Conservation (phyloP, 2,113 vertebrate genomes). For the Numenius arquata region DNA sequence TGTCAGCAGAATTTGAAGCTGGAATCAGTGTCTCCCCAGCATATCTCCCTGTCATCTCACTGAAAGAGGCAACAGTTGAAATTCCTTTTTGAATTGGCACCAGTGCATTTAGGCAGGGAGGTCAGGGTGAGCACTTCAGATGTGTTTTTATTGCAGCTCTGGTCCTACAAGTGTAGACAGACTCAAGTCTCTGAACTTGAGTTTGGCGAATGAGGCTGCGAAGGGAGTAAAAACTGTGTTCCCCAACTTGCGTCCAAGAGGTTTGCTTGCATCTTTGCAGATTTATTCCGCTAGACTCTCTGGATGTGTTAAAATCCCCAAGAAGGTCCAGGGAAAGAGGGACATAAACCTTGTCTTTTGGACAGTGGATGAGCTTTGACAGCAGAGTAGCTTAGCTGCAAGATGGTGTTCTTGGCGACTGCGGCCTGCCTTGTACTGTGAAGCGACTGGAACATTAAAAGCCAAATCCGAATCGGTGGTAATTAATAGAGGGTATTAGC, state of each 20-base stretch:
- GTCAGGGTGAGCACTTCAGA: neutral
- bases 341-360: neutral
- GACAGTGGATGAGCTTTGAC: neutral
- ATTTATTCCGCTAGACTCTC: neutral
- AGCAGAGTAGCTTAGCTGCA: neutral
- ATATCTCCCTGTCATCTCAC: neutral
- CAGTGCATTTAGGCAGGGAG: neutral
- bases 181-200: neutral
- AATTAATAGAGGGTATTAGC: neutral
- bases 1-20: neutral
- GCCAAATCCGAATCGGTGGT: neutral
- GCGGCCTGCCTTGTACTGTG: neutral
- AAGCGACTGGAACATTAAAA: neutral
- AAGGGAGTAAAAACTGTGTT: neutral
- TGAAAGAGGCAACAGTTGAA: neutral
- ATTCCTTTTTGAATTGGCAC: neutral
- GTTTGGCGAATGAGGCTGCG: neutral
- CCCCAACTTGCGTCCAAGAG: fast-evolving
- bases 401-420: fast-evolving
- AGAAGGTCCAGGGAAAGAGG: neutral
- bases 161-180: neutral
- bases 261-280: neutral
- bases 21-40: neutral
- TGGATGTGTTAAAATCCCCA: neutral
- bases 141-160: neutral